Evolutionary conservation across 2,113 vertebrate genomes (phyloP).

Genomic region (Hippocampus comes): DNA sequence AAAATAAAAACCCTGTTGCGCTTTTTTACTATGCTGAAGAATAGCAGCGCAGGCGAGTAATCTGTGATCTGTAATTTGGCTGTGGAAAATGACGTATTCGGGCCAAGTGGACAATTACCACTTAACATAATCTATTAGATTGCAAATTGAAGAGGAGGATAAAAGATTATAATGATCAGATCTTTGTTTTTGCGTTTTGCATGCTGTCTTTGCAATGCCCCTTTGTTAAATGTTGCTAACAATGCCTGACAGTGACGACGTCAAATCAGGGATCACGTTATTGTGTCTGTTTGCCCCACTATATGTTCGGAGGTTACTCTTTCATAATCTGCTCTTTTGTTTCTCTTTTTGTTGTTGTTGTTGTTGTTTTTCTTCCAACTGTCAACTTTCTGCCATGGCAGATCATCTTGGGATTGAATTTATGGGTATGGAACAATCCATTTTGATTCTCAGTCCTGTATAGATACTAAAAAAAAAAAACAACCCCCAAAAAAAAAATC

Average conservation of each 20-base stretch:
- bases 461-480: conserved; percentile 31
- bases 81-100: no score
- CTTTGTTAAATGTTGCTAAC: conserved; percentile 33
- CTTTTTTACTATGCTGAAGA: conserved; percentile 14
- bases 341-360: conserved; percentile 47
- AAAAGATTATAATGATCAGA: not conserved
- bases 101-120: no score
- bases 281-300: conserved; percentile 51
- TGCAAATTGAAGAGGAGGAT: not conserved
- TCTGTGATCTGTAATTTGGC: conserved; percentile 11
- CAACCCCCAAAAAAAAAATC: conserved; percentile 6
- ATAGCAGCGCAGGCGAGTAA: conserved; percentile 21
- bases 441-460: conserved; percentile 75
- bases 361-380: conserved; percentile 56
- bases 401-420: conserved; percentile 99
- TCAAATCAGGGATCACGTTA: conserved; percentile 33
- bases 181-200: conserved; percentile 47
- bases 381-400: conserved; percentile 88
- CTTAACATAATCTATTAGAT: not conserved
- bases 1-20: no score
- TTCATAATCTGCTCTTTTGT: conserved; percentile 72
- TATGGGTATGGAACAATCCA: conserved; percentile 94
- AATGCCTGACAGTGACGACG: conserved; percentile 23
- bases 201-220: conserved; percentile 50
- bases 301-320: conserved; percentile 62